A percentile compares a stretch with the other conserved stretches of the same genome.
Conservation (phyloP, 2,797 vertebrate genomes). For the Garrulus glandarius region DNA sequence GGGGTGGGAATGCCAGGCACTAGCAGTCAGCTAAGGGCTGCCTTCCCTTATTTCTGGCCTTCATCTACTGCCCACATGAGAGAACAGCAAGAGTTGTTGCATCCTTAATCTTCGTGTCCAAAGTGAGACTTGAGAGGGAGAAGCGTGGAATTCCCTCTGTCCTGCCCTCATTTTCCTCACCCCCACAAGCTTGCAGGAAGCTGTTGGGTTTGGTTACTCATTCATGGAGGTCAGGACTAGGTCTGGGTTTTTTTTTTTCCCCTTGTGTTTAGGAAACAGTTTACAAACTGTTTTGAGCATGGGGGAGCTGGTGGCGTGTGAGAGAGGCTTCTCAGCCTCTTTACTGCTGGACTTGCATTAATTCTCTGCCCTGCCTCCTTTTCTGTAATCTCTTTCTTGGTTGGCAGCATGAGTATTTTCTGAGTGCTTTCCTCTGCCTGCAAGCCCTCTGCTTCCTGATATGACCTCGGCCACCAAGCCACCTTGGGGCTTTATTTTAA, state of each 20-base stretch:
- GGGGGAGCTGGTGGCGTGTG: constrained; percentile 25
- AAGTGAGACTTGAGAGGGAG: not conserved
- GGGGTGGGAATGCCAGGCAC: not conserved
- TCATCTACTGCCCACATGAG: not conserved
- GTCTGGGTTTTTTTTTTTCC: not conserved
- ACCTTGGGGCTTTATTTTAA: constrained; percentile 75
- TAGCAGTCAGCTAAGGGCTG: not conserved
- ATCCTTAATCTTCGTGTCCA: not conserved
- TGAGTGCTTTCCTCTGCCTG: constrained; percentile 48
- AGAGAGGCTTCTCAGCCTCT: constrained; percentile 21
- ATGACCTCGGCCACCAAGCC: constrained; percentile 83
- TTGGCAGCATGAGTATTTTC: constrained; percentile 60
- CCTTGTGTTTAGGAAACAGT: constrained; percentile 64
- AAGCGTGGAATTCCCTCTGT: not conserved
- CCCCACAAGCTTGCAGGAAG: not conserved
- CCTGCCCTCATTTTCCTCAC: not conserved
- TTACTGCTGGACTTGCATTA: not conserved
- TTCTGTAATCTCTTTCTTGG: constrained; percentile 28
- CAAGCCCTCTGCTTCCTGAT: not conserved
- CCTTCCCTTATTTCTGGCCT: not conserved
- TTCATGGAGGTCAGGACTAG: constrained; percentile 42
- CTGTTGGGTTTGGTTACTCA: constrained; percentile 53
- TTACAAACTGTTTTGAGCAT: constrained; percentile 41
- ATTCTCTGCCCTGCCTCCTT: constrained; percentile 24
- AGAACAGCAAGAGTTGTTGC: not conserved